Conservation (phyloP, 2,113 vertebrate genomes). For the Plectropomus leopardus region DNA sequence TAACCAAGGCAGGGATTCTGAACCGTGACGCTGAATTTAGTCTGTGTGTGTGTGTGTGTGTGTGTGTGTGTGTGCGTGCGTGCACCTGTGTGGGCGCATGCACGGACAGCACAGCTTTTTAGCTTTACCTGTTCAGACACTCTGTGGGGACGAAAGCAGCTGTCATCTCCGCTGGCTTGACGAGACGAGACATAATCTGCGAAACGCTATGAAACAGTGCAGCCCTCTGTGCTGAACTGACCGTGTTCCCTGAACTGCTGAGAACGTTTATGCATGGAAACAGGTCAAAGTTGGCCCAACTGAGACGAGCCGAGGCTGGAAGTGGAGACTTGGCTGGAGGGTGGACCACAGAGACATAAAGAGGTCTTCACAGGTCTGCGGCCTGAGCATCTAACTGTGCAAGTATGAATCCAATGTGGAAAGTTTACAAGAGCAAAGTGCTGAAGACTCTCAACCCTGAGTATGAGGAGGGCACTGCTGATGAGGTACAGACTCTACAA, state of each 20-base stretch:
- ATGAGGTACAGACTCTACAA: slow-evolving; percentile 78
- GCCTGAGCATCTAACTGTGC: slow-evolving; percentile 28
- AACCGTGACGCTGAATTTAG: slow-evolving; percentile 67
- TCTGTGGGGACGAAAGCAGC: slow-evolving; percentile 53
- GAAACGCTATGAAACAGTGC: slow-evolving; percentile 53
- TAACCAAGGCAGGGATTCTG: slow-evolving; percentile 82
- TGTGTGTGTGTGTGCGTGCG: slow-evolving; percentile 43
- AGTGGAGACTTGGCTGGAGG: slow-evolving; percentile 51
- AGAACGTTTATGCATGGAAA: slow-evolving; percentile 56
- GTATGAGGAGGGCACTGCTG: slow-evolving; percentile 78
- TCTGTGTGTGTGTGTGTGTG: slow-evolving; percentile 43
- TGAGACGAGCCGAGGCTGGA: slow-evolving; percentile 56
- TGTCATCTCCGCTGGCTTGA: slow-evolving; percentile 25
- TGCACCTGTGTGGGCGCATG: slow-evolving; percentile 36
- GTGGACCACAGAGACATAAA: slow-evolving; percentile 40
- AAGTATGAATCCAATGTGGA: slow-evolving; percentile 87
- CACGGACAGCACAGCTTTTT: slow-evolving; percentile 52
- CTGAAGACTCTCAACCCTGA: slow-evolving; percentile 86
- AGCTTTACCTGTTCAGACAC: slow-evolving; percentile 63
- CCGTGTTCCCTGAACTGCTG: slow-evolving; percentile 7
- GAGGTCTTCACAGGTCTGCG: slow-evolving; percentile 49
- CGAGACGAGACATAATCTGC: slow-evolving; percentile 24
- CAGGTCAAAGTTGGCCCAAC: slow-evolving; percentile 24
- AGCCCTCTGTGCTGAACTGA: slow-evolving; percentile 37
- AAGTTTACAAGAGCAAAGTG: slow-evolving; percentile 87